Evolutionary conservation across 1,140 invertebrate genomes (phyloP), one percentile per base, ranked within the genome.

Genomic region (Latrodectus geometricus): DNA sequence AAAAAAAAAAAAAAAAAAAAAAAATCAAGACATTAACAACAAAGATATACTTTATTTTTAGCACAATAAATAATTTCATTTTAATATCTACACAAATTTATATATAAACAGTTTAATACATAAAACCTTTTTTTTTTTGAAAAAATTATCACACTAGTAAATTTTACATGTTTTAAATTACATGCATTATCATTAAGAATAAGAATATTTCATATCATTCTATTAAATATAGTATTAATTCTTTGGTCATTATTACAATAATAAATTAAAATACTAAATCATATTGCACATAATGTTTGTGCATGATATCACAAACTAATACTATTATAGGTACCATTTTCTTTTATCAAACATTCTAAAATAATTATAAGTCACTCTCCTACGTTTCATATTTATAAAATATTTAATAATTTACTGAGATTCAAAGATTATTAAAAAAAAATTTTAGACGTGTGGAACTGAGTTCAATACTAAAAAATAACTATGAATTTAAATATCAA

Each of bases 401-500:
- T 35, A 35, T 35, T 35, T 35, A 35, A 35, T 35, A 35, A 35
- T 35, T 35, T 35, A 35, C 35, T 35, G 35, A 35, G 35, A 35
- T 35, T 35, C 35, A 35, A 35, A 61, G 11, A 61, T 61, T 11
- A 1, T 61, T 20, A 15, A 3, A 4, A 21, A 9, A 69, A 69
- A 69, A 20, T 69, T 20, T 69, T n/a, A 2, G 20, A 69, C n/a
- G 4, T 69, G 68, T 1, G 17, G 54, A 61, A 61, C 11, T 61
- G 54, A 61, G n/a, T 65, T 69, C 21, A 20, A 20, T 69, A 9
- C 68, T 69, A 69, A n/a, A 69, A 69, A 11, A 17, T 21, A 35
- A 69, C 68, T n/a, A n/a, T 69, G n/a, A 69, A n/a, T 20, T 23
- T 20, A 69, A 69, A 69, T 69, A 69, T 15, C 9, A 69, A n/a